phyloP scores from a whole-genome alignment of 2,888 invertebrate species.

The Acanthosoma haemorrhoidale region DNA sequence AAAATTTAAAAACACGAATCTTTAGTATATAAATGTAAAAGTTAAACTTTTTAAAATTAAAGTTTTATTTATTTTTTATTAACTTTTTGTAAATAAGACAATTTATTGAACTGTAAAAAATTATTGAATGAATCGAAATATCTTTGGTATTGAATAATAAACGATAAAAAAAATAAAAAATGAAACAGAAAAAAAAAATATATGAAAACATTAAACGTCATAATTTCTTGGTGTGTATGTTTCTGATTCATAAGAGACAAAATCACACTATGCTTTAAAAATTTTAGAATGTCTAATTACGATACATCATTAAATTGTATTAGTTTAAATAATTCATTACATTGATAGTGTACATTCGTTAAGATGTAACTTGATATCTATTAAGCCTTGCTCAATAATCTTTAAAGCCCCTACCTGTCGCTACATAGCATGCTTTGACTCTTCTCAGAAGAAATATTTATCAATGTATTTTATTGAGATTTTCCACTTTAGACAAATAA shows the following conservation, averaged over 20 bases:
- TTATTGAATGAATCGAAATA: background rate
- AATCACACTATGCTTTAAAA: background rate
- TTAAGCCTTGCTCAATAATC: background rate
- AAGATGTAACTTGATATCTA: background rate
- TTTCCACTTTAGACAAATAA: too few species aligned
- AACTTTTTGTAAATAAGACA: background rate
- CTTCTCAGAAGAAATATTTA: too few species aligned
- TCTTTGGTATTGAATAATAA: background rate
- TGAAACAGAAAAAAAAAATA: background rate
- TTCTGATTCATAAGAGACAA: background rate
- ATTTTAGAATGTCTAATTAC: too few species aligned
- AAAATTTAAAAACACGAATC: background rate
- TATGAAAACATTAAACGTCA: too few species aligned
- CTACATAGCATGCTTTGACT: too few species aligned
- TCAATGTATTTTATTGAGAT: too few species aligned
- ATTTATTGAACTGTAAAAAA: background rate
- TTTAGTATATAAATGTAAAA: background rate
- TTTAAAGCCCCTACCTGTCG: too few species aligned
- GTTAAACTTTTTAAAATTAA: background rate
- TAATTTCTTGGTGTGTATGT: background rate
- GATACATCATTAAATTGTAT: too few species aligned
- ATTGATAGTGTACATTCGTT: background rate
- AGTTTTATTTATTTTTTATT: slow-evolving; percentile 1
- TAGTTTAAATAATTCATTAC: background rate
- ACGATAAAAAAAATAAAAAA: too few species aligned